Evolutionary conservation across 1,140 invertebrate species (phyloP).

Genomic region (Anthonomus grandis): DNA sequence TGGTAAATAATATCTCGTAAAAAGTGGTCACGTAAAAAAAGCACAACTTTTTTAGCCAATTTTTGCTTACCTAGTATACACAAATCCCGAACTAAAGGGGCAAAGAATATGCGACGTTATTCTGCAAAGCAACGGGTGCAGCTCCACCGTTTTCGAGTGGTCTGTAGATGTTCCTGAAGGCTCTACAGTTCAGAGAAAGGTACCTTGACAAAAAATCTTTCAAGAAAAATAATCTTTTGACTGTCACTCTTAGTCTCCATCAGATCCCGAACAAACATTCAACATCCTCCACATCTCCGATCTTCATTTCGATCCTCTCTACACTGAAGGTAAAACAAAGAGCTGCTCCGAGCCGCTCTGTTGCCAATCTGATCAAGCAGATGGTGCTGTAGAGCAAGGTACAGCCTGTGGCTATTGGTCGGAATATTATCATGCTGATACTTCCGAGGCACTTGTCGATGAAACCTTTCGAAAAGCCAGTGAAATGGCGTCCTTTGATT

Average conservation of each 20-base stretch:
- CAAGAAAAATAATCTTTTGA: too few species aligned
- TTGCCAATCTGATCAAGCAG: constrained; percentile 59
- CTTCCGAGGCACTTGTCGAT: constrained; percentile 38
- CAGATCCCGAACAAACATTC: constrained; percentile 33
- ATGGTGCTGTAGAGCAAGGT: constrained; percentile 35
- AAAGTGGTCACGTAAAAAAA: background rate
- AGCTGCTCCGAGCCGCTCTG: constrained; percentile 74
- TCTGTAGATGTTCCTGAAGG: constrained; percentile 51
- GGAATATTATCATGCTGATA: constrained; percentile 72
- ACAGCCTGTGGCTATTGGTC: constrained; percentile 72
- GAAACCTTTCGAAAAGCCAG: constrained; percentile 29
- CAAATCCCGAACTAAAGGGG: constrained; percentile 49
- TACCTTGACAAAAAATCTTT: too few species aligned
- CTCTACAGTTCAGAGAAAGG: constrained; percentile 9
- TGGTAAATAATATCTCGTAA: constrained; percentile 50
- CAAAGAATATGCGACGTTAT: constrained; percentile 56
- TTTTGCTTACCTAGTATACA: constrained; percentile 55
- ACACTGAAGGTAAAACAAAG: constrained; percentile 63
- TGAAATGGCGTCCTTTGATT: constrained; percentile 53
- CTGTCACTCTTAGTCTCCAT: constrained; percentile 13
- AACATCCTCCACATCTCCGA: constrained; percentile 76
- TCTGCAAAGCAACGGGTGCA: constrained; percentile 51
- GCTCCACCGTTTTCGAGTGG: constrained; percentile 54
- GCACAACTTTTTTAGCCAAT: constrained; percentile 51
- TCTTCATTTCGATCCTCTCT: constrained; percentile 76